These are phyloP conservation scores for Poeciliopsis prolifica DNA, from an alignment of 2,113 vertebrate genomes.

Conservation along the genomic window DNA sequence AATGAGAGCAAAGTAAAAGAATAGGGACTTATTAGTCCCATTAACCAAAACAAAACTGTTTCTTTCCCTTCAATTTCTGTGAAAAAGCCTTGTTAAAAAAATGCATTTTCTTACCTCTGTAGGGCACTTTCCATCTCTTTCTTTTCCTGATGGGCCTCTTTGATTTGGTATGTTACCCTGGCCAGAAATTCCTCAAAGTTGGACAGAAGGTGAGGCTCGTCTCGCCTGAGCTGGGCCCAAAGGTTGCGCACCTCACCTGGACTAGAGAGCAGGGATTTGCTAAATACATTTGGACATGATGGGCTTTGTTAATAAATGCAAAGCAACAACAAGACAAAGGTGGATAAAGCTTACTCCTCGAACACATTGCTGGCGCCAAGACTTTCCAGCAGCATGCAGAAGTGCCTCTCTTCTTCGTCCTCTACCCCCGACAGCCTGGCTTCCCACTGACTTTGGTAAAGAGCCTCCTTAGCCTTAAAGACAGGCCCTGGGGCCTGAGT, in stretches of 20 bases:
- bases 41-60: no score
- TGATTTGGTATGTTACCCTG: conserved; percentile 87
- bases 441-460: conserved; percentile 76
- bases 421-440: conserved; percentile 65
- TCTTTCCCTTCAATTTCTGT: not conserved
- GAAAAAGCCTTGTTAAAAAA: not conserved
- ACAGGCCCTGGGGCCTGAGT: conserved; percentile 27
- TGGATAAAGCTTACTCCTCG: conserved; percentile 85
- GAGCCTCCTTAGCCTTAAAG: conserved; percentile 69
- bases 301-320: not conserved
- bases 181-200: conserved; percentile 91
- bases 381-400: conserved; percentile 86
- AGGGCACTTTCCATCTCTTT: conserved; percentile 86
- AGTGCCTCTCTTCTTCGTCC: conserved; percentile 86
- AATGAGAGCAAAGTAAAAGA: not conserved
- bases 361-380: conserved; percentile 87
- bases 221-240: conserved; percentile 86
- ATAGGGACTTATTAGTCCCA: not conserved
- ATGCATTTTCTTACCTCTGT: conserved; percentile 77
- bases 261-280: conserved; percentile 64
- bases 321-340: not conserved
- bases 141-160: conserved; percentile 89
- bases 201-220: conserved; percentile 86
- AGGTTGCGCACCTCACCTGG: conserved; percentile 85
- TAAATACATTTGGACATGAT: not conserved